Percentiles rank a stretch among this genome's conserved stretches.
Conservation (phyloP, 1,140 invertebrate genomes). For the Cyphomyrmex costatus region DNA sequence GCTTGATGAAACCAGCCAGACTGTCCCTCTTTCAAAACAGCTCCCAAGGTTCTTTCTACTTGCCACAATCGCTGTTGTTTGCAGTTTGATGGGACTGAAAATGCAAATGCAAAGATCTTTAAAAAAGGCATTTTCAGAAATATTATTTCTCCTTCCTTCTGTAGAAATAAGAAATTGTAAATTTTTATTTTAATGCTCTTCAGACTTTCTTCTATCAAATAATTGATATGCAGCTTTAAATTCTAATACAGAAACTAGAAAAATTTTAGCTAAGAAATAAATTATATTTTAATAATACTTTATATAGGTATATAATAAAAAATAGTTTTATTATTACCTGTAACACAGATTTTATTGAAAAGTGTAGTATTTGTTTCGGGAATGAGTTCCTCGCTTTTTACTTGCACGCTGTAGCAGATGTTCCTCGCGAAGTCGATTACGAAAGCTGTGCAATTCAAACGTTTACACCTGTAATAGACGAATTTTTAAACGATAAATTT, state of each 20-base stretch:
- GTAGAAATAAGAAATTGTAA: background rate
- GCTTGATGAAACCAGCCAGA: conserved; percentile 47
- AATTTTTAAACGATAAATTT: background rate
- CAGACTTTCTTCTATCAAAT: background rate
- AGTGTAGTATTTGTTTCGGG: conserved; percentile 80
- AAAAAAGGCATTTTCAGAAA: background rate
- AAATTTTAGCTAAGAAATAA: background rate
- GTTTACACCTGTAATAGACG: conserved; percentile 75
- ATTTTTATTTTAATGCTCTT: background rate
- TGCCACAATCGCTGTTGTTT: conserved; percentile 78
- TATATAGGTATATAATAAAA: background rate
- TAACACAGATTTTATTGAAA: conserved; percentile 81
- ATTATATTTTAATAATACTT: background rate
- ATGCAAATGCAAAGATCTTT: background rate
- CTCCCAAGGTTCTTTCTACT: conserved; percentile 81
- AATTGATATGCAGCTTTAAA: background rate
- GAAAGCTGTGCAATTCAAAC: conserved; percentile 81
- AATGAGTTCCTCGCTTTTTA: conserved; percentile 76
- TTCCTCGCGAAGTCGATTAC: conserved; percentile 80
- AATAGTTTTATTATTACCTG: conserved; percentile 69
- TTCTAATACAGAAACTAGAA: background rate
- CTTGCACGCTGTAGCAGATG: conserved; percentile 79
- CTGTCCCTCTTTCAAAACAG: conserved; percentile 77
- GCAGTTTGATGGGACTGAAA: conserved; percentile 77
- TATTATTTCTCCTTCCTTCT: background rate